Evolutionary conservation across 2,888 invertebrate species (phyloP).

Genomic region (Lasiommata megera): DNA sequence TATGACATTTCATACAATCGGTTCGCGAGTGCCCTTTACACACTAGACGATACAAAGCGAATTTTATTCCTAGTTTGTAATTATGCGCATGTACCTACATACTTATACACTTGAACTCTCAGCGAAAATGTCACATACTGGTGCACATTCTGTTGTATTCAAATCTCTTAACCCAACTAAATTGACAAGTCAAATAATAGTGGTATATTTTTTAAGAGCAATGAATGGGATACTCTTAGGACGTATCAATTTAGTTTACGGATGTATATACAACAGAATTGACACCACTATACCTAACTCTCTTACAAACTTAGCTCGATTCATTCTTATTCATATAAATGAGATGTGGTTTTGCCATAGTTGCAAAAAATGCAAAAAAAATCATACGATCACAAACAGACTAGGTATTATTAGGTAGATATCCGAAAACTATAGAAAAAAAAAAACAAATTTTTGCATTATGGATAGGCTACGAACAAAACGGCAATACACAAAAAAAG

Average conservation of each 20-base stretch:
- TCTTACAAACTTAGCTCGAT: slow-evolving; percentile 61
- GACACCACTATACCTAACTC: slow-evolving; percentile 45
- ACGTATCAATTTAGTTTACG: too few relatives aligned
- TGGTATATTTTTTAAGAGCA: too few relatives aligned
- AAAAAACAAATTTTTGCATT: slow-evolving; percentile 66
- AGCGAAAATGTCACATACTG: slow-evolving; percentile 70
- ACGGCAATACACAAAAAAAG: slow-evolving; percentile 65
- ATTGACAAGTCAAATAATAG: too few relatives aligned
- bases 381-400: slow-evolving; percentile 73
- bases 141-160: too few relatives aligned
- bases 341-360: slow-evolving; percentile 74
- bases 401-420: slow-evolving; percentile 48
- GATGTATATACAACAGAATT: too few relatives aligned
- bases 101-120: slow-evolving; percentile 50
- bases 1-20: slow-evolving; percentile 65
- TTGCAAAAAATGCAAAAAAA: slow-evolving; percentile 67
- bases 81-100: slow-evolving; percentile 32
- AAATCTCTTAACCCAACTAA: too few relatives aligned
- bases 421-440: slow-evolving; percentile 71
- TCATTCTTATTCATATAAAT: slow-evolving; percentile 69
- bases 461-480: slow-evolving; percentile 73
- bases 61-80: slow-evolving; percentile 46
- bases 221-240: too few relatives aligned
- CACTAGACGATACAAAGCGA: slow-evolving; percentile 51
- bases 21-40: slow-evolving; percentile 53